phyloP scores from a whole-genome alignment of 2,888 invertebrate genomes.

The Eristalis tenax region DNA sequence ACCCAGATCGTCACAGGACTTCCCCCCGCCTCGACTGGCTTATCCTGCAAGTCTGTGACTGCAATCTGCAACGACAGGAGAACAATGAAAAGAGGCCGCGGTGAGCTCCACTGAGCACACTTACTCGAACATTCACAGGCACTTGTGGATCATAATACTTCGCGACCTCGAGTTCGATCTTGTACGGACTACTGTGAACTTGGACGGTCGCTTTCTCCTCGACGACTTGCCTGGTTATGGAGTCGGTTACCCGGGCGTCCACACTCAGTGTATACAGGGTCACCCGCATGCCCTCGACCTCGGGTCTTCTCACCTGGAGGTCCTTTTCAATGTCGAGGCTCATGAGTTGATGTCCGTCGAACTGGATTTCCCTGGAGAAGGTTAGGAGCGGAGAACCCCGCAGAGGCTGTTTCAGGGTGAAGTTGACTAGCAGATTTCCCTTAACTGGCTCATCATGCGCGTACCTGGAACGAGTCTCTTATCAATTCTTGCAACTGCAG shows the following conservation, averaged over 20 bases:
- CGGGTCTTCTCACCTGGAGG: slow-evolving; percentile 82
- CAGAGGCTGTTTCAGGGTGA: slow-evolving; percentile 84
- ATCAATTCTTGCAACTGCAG: neutral
- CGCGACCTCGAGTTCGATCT: slow-evolving; percentile 89
- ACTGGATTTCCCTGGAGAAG: neutral
- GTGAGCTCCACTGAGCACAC: neutral
- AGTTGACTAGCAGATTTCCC: slow-evolving; percentile 91
- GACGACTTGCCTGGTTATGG: neutral
- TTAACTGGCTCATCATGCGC: slow-evolving; percentile 89
- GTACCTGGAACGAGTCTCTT: slow-evolving; percentile 83
- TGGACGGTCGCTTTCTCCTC: slow-evolving; percentile 79
- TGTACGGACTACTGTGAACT: slow-evolving; percentile 88
- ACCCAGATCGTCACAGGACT: neutral
- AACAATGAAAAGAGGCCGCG: neutral
- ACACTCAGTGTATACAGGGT: neutral
- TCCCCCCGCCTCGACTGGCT: slow-evolving; percentile 82
- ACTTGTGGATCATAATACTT: slow-evolving; percentile 94
- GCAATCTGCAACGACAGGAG: slow-evolving; percentile 73
- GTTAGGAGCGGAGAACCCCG: slow-evolving; percentile 78
- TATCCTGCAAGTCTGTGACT: slow-evolving; percentile 86
- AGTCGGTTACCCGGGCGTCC: neutral
- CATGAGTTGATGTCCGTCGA: slow-evolving; percentile 84
- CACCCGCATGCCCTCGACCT: neutral
- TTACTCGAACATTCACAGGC: slow-evolving; percentile 81
- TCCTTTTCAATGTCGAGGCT: slow-evolving; percentile 89